Conservation (phyloP, 2,113 vertebrate species). For the Tichodroma muraria region DNA sequence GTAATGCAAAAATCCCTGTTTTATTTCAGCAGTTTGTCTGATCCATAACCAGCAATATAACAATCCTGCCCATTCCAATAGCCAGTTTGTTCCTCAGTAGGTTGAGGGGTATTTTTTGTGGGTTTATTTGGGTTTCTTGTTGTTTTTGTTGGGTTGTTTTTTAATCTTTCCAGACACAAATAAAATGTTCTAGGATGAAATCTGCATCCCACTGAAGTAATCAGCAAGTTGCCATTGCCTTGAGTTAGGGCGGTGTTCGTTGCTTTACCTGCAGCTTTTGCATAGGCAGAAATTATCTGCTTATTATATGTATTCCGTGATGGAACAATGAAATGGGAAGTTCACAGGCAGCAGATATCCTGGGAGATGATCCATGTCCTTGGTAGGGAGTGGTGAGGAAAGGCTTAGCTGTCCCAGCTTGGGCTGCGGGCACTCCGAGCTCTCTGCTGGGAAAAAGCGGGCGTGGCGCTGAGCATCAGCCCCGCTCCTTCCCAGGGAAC, state of each 20-base stretch:
- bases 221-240: neutral
- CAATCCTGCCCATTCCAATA: neutral
- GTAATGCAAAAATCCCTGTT: neutral
- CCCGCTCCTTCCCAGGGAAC: neutral
- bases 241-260: too few species aligned
- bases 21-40: neutral
- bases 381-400: neutral
- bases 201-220: neutral
- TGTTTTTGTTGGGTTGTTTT: accelerated
- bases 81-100: neutral
- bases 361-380: neutral
- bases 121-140: neutral
- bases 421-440: neutral
- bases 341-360: neutral
- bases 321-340: neutral
- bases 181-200: neutral
- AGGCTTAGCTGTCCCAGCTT: neutral
- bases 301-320: neutral
- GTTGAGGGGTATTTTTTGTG: neutral
- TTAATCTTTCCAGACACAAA: neutral
- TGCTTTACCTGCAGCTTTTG: neutral
- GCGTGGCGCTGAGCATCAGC: neutral
- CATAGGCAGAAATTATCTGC: neutral
- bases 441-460: neutral
- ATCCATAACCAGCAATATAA: neutral